Evolutionary conservation across 2,113 vertebrate genomes (phyloP).

Genomic region (Mesoclemmys tuberculata): DNA sequence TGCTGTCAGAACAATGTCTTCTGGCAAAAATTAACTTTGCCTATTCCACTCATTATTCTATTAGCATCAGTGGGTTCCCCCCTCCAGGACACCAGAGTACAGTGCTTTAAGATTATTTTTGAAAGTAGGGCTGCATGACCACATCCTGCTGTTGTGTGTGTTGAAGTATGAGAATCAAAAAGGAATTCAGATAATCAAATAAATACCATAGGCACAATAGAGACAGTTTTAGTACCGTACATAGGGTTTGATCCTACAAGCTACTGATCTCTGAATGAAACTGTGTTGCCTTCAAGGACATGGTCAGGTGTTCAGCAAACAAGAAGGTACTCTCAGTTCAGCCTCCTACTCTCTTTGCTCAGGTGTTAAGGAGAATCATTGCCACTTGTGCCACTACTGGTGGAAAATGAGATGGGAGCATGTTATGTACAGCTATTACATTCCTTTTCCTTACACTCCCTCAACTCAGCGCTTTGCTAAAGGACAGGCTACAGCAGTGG

Average conservation of each 20-base stretch:
- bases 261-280: not conserved
- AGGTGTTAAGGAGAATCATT: not conserved
- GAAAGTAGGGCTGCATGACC: not conserved
- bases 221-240: not conserved
- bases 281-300: not conserved
- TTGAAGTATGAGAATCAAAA: not conserved
- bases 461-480: not conserved
- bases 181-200: not conserved
- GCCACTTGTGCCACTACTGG: not conserved
- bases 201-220: not conserved
- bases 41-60: not conserved
- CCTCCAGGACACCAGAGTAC: not conserved
- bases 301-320: not conserved
- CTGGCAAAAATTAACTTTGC: not conserved
- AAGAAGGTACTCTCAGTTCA: not conserved
- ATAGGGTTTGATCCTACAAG: not conserved
- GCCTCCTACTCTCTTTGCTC: not conserved
- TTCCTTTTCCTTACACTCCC: not conserved
- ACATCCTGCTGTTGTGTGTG: not conserved
- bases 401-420: not conserved
- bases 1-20: not conserved
- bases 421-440: not conserved
- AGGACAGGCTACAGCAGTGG: too few species aligned
- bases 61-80: not conserved
- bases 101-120: not conserved